These are phyloP conservation scores for Microplitis manilae DNA, from an alignment of 2,888 invertebrate genomes.

Conservation along the genomic window DNA sequence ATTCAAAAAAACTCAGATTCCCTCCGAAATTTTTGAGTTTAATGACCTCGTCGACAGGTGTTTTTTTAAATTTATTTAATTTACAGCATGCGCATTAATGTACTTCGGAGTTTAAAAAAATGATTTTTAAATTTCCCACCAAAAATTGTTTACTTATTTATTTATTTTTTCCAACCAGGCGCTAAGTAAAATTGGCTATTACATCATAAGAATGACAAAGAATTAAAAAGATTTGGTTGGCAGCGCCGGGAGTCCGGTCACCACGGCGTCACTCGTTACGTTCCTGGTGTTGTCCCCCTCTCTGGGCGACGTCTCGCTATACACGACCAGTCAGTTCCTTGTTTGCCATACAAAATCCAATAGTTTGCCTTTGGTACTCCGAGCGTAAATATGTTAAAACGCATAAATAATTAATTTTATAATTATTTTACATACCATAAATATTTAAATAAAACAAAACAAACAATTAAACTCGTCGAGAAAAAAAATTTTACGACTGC, in stretches of 20 bases:
- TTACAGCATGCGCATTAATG: no score
- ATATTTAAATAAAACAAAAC: slow-evolving; percentile 16
- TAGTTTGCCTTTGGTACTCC: slow-evolving; percentile 69
- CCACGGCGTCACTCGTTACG: slow-evolving; percentile 55
- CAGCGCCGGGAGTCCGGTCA: slow-evolving; percentile 27
- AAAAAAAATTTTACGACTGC: slow-evolving; percentile 9
- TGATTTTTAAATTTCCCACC: no score
- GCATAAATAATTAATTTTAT: slow-evolving; percentile 53
- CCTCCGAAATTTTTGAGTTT: slow-evolving; percentile 10
- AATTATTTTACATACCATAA: slow-evolving; percentile 31
- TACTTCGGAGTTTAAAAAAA: no score
- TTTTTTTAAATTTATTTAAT: neutral
- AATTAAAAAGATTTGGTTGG: slow-evolving; percentile 19
- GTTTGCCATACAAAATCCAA: slow-evolving; percentile 72
- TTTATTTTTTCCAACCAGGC: neutral
- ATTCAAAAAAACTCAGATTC: neutral
- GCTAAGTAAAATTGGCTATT: neutral
- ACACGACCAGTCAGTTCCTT: slow-evolving; percentile 70
- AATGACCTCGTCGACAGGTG: slow-evolving; percentile 9
- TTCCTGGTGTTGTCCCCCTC: slow-evolving; percentile 57
- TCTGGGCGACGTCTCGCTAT: slow-evolving; percentile 59
- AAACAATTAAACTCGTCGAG: neutral
- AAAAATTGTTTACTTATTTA: neutral
- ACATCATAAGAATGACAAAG: slow-evolving; percentile 21
- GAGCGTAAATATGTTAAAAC: slow-evolving; percentile 63